A percentile compares a stretch with the other conserved stretches of the same genome.
phyloP scores from a whole-genome alignment of 2,113 vertebrate species.

The Fulmarus glacialis region DNA sequence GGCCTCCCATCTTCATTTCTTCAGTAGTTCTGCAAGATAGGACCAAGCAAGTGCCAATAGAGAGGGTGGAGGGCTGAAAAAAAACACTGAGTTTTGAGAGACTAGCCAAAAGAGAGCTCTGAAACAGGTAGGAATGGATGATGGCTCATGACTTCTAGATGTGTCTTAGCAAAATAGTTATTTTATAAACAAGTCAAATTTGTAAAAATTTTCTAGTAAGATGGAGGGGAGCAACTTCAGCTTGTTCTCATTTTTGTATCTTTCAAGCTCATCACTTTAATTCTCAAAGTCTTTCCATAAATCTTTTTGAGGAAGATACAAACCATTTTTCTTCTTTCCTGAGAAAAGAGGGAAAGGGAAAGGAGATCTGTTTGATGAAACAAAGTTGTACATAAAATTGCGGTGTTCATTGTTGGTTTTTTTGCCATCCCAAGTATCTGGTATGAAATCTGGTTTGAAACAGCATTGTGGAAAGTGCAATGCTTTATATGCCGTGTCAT shows the following conservation, averaged over 20 bases:
- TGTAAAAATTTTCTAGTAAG: neutral
- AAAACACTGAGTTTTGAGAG: neutral
- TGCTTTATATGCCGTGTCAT: neutral
- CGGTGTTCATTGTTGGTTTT: accelerated
- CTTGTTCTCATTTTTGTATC: neutral
- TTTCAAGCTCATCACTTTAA: neutral
- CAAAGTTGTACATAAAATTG: neutral
- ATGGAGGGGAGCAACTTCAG: neutral
- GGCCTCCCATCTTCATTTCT: neutral
- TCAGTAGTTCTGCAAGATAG: neutral
- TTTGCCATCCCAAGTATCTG: neutral
- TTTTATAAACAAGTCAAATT: neutral
- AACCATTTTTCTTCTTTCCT: neutral
- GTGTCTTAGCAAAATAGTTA: neutral
- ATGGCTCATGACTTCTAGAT: neutral
- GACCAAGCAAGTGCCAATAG: neutral
- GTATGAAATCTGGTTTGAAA: neutral
- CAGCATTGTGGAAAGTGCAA: neutral
- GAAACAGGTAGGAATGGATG: neutral
- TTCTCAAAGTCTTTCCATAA: neutral
- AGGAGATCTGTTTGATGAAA: neutral
- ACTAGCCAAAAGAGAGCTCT: neutral
- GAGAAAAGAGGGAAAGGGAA: neutral
- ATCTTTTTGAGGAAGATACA: neutral
- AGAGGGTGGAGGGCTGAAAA: neutral